Base-by-base conservation (phyloP, 2,113 vertebrate genomes). In the Typhlomys cinereus region DNA sequence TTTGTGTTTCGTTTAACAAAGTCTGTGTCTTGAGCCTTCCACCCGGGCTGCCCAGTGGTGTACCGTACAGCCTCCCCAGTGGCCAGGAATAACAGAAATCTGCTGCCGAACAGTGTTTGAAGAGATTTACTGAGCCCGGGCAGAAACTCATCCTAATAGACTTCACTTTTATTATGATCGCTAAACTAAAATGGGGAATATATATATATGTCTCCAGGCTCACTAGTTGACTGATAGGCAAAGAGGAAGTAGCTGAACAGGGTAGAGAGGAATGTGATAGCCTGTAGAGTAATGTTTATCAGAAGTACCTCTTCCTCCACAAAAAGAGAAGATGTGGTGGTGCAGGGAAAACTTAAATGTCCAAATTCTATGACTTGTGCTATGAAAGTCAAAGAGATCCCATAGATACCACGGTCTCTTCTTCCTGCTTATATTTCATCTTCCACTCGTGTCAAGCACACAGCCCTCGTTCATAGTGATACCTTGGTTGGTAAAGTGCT, bases 131-230 rank as follows among this genome's bases (percentile, higher is more conserved):
- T 0, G 48, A 84, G 73, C 52, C 59, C 71, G 88, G 95, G 93
- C 88, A 95, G 96, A 97, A 96, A 96, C 85, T 67, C 69, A 95
- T 82, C 95, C 96, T 96, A 96, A 85, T 39, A 97, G 95, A 92
- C 76, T 97, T 84, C 69, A 27, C 69, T 96, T 96, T 96, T 70
- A 25, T 96, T 95, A 95, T 94, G 90, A 91, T 91, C 17, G 34
- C 95, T 96, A 92, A 97, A 95, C 73, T 48, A 96, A 97, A 95
- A 95, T 66, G 70, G 57, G 66, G 62, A 8, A 90, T 92, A 97
- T 88, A 96, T 88, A 96, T 48, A 90, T 21, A 67, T 90, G 66
- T 95, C 90, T 95, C 92, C 59, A 71, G 93, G 96, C 93, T 92
- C 62, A 46, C 41, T 54, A 90, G 89, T 90, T 93, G 85, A 94